Evolutionary conservation across 1,140 invertebrate species (phyloP).

Genomic region (Trachelipus rathkii): DNA sequence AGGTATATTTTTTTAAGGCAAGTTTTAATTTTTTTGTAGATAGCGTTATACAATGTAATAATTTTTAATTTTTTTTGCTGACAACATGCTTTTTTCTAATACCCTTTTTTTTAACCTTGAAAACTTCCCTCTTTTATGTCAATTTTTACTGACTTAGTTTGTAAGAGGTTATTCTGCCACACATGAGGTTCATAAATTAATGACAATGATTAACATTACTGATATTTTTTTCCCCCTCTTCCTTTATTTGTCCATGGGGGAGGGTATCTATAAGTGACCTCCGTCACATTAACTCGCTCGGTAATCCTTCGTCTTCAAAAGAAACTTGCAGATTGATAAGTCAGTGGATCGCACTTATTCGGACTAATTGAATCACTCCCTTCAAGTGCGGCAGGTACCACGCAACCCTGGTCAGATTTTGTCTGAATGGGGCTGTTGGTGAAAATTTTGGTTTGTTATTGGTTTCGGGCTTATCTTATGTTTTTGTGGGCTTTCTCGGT

Average conservation of each 20-base stretch:
- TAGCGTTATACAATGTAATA: too few relatives aligned
- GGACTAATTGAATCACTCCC: background rate
- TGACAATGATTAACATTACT: background rate
- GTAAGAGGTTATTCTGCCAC: background rate
- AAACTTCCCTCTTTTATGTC: background rate
- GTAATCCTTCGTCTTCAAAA: background rate
- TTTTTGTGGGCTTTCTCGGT: too few relatives aligned
- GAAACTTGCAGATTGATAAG: background rate
- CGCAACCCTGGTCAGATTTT: too few relatives aligned
- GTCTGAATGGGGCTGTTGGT: too few relatives aligned
- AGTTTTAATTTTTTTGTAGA: too few relatives aligned
- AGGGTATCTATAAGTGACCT: background rate
- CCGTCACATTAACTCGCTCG: background rate
- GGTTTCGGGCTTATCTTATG: too few relatives aligned
- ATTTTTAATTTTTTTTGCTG: too few relatives aligned
- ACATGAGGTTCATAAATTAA: background rate
- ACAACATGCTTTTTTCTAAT: background rate
- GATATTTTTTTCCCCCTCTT: background rate
- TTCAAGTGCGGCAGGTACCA: too few relatives aligned
- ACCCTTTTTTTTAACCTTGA: background rate
- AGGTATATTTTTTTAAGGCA: too few relatives aligned
- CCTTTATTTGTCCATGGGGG: too few relatives aligned
- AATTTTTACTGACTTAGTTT: background rate
- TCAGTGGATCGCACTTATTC: background rate
- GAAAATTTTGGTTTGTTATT: too few relatives aligned